A percentile compares a stretch with the other conserved stretches of the same genome.
Conservation (phyloP, 2,113 vertebrate species). For the Sinosuthora webbiana region DNA sequence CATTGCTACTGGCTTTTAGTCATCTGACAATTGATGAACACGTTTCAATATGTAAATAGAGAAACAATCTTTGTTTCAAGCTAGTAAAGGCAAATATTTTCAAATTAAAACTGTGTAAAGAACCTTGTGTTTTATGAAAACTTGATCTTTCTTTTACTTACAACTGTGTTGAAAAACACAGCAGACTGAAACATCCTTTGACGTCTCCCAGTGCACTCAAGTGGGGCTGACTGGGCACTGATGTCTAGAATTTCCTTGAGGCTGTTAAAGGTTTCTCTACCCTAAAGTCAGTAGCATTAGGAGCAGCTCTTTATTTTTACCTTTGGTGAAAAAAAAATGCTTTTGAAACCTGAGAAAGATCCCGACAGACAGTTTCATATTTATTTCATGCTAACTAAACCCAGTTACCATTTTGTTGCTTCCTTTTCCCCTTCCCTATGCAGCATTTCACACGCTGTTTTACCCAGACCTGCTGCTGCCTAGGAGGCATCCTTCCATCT, state of each 20-base stretch:
- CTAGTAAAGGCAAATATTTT: neutral
- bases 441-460: neutral
- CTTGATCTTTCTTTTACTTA: neutral
- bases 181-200: neutral
- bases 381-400: neutral
- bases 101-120: neutral
- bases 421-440: neutral
- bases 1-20: neutral
- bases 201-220: neutral
- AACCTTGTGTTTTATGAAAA: neutral
- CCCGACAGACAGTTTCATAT: neutral
- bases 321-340: too few relatives aligned
- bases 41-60: neutral
- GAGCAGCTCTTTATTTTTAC: neutral
- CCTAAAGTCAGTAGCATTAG: neutral
- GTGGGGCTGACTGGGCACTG: neutral
- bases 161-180: neutral
- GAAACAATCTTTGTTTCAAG: neutral
- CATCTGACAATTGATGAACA: neutral
- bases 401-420: neutral
- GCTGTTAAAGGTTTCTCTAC: neutral
- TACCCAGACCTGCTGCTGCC: neutral
- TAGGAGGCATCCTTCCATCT: neutral
- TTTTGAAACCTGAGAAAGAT: neutral
- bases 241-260: neutral